Base-by-base conservation (phyloP, 53 echinoderm and acorn worm genomes). In the Echinarachnius parma region DNA sequence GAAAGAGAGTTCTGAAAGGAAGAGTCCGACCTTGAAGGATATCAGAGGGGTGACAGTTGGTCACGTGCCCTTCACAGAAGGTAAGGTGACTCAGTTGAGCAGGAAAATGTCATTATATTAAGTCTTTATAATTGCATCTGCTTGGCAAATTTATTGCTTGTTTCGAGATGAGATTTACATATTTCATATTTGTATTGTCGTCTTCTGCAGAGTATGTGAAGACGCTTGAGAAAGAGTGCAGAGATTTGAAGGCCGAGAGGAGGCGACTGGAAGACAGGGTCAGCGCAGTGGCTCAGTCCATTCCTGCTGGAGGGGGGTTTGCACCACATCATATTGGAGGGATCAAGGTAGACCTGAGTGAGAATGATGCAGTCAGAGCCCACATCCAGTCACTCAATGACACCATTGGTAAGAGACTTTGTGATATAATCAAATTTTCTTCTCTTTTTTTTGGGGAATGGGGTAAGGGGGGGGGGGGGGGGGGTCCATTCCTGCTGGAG, bases 301-400 rank as follows among this genome's bases (percentile, higher is more conserved):
- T 66, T 59, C 55, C 21, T 15, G 28, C 30, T 37, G 60, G 54
- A 75, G 60, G 48, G 65, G 58, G 33, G 24, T 28, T 25, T 0
- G 34, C 36, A 11, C 36, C 24, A 20, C 55, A 47, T 8, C 31
- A 59, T 29, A 27, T 9, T 1, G 70, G 54, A 69, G 70, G 70
- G 70, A 53, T 53, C 15, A 31, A 33, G 3, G 34, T 53, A 15
- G 37, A 69, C 14, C 36, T 69, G 4, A 23, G 21, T 16, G 75
- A 89, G 33, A 81, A 82, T 57, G 66, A 79, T 11, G 82, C 81
- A 33, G 63, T 89, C n/a, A 71, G 78, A 26, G 78, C 67, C 28
- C 89, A 89, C 49, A 36, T 89, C 39, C 89, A 89, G 49, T 81
- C 85, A 9, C 63, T 89, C 31, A 85, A 89, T 46, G 89, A 85